Base-by-base conservation (phyloP, 2,888 invertebrate species). In the Leucophenga maculata region DNA sequence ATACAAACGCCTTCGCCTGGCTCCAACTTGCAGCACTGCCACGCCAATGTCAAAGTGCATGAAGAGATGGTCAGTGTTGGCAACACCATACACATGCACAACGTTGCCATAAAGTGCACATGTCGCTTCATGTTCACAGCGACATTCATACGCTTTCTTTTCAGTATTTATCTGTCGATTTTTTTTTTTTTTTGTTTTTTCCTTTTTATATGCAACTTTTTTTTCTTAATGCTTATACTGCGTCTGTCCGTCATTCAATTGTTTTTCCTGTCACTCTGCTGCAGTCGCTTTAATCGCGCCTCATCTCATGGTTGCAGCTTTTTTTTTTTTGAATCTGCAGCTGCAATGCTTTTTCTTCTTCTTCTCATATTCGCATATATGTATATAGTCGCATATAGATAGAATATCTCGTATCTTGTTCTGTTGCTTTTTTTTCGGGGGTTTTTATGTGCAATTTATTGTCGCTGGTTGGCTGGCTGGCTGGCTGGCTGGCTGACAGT, bases 71-170 rank as follows among this genome's bases (percentile, higher is more conserved):
- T 8, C 60, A 60, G 11, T 16, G 18, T 11, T 16, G 60, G 18
- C 60, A 44, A 18, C 26, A 26, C 22, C 77, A 78, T 67, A 69
- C 14, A 39, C 50, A 68, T 69, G 70, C 69, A 67, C 22, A 22
- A 70, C 62, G 72, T 73, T 80, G 80, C 85, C 83, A 85, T 86
- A 85, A 86, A 85, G 86, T 86, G 86, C 86, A 85, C 79, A 85
- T 86, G 86, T 86, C 86, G 86, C 78, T 78, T 82, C 80, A 80
- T 85, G 86, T 85, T 85, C 85, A 78, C 83, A 82, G 83, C 82
- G 86, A 86, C 85, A 86, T 85, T 86, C 86, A 83, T 85, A 81
- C 68, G 78, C 79, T 80, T 78, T 77, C 80, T 74, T 78, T 75
- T 77, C 72, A 59, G 48, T 31, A 14, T 39, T 48, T 14, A 20